A percentile compares a stretch with the other conserved stretches of the same genome.
These are phyloP conservation scores for Rhingia rostrata DNA, from an alignment of 2,888 invertebrate species.

Conservation along the genomic window DNA sequence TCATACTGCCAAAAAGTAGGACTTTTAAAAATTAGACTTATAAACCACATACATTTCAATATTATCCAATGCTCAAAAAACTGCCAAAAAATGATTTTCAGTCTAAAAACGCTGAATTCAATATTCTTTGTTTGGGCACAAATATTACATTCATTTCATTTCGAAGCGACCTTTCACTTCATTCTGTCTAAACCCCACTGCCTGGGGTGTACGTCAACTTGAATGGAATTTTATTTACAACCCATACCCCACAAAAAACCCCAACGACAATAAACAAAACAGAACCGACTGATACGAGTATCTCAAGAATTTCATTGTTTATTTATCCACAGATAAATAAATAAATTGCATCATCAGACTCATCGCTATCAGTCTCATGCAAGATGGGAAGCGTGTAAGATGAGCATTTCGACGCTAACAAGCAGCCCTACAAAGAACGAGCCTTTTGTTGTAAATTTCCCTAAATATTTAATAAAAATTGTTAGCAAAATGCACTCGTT, in stretches of 20 bases:
- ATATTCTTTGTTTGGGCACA: neutral
- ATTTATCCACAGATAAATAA: constrained; percentile 51
- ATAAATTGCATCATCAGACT: constrained; percentile 58
- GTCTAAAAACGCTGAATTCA: neutral
- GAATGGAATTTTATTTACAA: constrained; percentile 52
- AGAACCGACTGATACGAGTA: constrained; percentile 27
- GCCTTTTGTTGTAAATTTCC: too few relatives aligned
- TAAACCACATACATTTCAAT: too few relatives aligned
- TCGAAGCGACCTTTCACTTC: neutral
- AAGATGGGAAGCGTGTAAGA: constrained; percentile 5
- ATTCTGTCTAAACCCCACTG: constrained; percentile 4
- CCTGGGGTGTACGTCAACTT: constrained; percentile 12
- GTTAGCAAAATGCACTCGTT: constrained; percentile 6
- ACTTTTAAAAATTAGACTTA: too few relatives aligned
- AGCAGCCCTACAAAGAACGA: too few relatives aligned
- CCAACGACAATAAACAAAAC: constrained; percentile 44
- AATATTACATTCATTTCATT: neutral
- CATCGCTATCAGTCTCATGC: constrained; percentile 1
- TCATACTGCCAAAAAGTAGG: too few relatives aligned
- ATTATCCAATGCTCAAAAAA: too few relatives aligned
- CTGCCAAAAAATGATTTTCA: too few relatives aligned
- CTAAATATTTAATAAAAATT: neutral
- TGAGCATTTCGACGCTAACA: neutral
- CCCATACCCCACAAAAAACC: constrained; percentile 5
- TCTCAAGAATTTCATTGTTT: constrained; percentile 57